These are phyloP conservation scores for Phalacrocorax pelagicus DNA, from an alignment of 2,113 vertebrate genomes.

Conservation along the genomic window DNA sequence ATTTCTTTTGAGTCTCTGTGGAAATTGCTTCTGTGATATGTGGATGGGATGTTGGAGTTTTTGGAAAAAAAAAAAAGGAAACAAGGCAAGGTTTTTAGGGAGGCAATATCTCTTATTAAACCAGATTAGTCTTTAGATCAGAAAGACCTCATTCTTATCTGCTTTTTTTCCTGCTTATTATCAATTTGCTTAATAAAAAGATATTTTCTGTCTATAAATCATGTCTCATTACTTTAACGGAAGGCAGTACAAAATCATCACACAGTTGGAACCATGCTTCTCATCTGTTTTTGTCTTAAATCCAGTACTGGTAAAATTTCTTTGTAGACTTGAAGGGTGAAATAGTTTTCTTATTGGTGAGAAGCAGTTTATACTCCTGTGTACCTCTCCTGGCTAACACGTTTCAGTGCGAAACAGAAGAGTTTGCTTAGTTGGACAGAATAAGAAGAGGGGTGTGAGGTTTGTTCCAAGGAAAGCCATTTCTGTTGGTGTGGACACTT, in stretches of 20 bases:
- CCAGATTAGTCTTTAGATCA: background rate
- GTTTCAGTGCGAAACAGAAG: background rate
- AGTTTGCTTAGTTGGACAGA: background rate
- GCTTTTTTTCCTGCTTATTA: background rate
- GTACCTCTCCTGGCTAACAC: background rate
- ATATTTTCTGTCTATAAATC: background rate
- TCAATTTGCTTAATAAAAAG: background rate
- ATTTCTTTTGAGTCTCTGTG: background rate
- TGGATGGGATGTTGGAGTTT: background rate
- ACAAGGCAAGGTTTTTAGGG: background rate
- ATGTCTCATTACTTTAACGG: background rate
- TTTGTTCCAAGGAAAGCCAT: background rate
- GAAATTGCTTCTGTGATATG: background rate
- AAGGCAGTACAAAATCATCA: background rate
- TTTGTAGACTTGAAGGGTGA: background rate
- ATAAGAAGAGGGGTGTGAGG: accelerated
- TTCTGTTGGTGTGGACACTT: background rate
- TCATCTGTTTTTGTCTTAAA: background rate
- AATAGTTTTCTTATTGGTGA: background rate
- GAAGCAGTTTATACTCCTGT: background rate
- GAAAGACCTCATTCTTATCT: background rate
- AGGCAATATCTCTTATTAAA: background rate
- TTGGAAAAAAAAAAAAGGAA: background rate
- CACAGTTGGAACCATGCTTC: background rate
- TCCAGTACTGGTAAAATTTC: background rate